These are phyloP conservation scores for Apostichopus leukothele DNA, from an alignment of 53 echinoderm and acorn worm species.

Conservation along the genomic window DNA sequence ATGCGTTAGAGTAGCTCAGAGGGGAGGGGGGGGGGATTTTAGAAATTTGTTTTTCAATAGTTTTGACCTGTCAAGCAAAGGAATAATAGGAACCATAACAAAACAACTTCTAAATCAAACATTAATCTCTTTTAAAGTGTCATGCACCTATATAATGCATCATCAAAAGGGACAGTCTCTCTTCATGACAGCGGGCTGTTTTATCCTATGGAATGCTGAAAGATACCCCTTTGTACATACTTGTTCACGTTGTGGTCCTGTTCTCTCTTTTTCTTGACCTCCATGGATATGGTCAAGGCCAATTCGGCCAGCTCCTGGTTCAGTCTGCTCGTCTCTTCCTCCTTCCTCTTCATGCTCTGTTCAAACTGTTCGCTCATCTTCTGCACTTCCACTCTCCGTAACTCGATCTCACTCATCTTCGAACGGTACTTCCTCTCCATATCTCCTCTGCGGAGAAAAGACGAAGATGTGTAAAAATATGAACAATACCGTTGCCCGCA, in stretches of 20 bases:
- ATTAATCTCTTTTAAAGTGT: too few relatives aligned
- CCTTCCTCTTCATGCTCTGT: constrained; percentile 79
- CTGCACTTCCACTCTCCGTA: constrained; percentile 82
- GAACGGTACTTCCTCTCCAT: constrained; percentile 87
- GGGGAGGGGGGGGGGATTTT: too few relatives aligned
- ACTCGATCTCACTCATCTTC: constrained; percentile 88
- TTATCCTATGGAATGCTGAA: background rate
- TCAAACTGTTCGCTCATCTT: constrained; percentile 84
- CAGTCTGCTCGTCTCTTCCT: constrained; percentile 81
- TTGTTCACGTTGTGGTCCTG: constrained; percentile 56
- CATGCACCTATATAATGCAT: too few relatives aligned
- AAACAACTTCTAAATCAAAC: too few relatives aligned
- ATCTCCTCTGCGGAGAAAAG: constrained; percentile 68
- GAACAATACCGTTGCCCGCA: too few relatives aligned
- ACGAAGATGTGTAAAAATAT: too few relatives aligned
- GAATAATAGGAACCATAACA: too few relatives aligned
- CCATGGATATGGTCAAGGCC: constrained; percentile 93
- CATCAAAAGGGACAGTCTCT: too few relatives aligned
- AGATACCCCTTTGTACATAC: constrained; percentile 51
- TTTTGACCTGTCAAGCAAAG: too few relatives aligned
- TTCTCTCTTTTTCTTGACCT: constrained; percentile 68
- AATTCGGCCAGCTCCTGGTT: constrained; percentile 85
- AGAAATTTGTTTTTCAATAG: too few relatives aligned
- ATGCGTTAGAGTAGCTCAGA: too few relatives aligned
- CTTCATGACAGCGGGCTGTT: too few relatives aligned